A percentile compares a stretch with the other conserved stretches of the same genome.
These are phyloP conservation scores for Mesocricetus auratus DNA, from an alignment of 2,113 vertebrate genomes.

Conservation along the genomic window DNA sequence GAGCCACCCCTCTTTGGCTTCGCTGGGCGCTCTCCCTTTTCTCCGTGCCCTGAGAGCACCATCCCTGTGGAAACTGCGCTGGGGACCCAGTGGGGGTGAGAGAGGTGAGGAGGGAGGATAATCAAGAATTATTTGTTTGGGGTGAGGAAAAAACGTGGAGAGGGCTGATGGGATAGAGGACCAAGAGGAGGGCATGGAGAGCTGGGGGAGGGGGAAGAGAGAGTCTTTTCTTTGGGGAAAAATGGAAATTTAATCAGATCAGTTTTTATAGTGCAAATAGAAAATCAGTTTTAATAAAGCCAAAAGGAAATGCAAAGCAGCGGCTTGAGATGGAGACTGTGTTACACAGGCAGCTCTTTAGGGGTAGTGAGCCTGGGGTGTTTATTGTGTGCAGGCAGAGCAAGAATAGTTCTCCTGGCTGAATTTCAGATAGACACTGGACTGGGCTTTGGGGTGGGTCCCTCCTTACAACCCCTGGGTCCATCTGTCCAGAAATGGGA, in stretches of 20 bases:
- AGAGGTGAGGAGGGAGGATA: conserved; percentile 53
- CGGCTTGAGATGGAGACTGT: conserved; percentile 88
- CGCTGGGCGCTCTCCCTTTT: neutral
- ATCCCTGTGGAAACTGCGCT: conserved; percentile 77
- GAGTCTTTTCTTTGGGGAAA: conserved; percentile 83
- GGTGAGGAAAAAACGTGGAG: conserved; percentile 17
- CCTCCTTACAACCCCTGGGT: neutral
- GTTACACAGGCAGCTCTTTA: conserved; percentile 85
- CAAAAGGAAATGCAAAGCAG: conserved; percentile 90
- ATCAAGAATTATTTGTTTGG: conserved; percentile 67
- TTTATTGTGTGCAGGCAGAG: conserved; percentile 54
- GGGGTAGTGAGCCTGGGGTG: conserved; percentile 78
- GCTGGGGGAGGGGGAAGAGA: neutral
- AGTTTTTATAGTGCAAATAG: conserved; percentile 90
- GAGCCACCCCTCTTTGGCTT: neutral
- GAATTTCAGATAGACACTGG: conserved; percentile 45
- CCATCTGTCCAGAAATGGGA: conserved; percentile 37
- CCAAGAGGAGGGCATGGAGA: neutral
- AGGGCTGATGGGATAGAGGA: conserved; percentile 5
- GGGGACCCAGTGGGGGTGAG: conserved; percentile 4
- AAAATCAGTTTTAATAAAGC: conserved; percentile 92
- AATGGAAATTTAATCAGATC: conserved; percentile 91
- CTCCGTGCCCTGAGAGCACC: neutral
- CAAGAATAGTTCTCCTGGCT: conserved; percentile 55
- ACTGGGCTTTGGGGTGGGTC: conserved; percentile 3